Evolutionary conservation across 1,140 invertebrate species (phyloP), one percentile per base, ranked within the genome.

Genomic region (Muscidifurax raptorellus): DNA sequence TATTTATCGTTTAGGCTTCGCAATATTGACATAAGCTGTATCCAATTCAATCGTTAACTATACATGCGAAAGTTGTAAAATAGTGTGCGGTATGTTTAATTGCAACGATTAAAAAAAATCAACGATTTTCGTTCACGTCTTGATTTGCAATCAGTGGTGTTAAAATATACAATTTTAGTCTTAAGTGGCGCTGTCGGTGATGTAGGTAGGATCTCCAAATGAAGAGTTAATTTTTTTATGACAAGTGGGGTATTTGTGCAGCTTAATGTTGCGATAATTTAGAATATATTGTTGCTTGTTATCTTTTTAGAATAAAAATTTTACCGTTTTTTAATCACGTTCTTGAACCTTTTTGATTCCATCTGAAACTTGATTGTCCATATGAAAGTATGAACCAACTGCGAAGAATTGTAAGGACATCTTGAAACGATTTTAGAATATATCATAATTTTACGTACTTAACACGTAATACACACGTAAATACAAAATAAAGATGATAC

Each of bases 221-320:
- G 30, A 80, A 80, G 66, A 72, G 52, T 84, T 84, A 69, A 74
- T 79, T 84, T 80, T 82, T 83, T 80, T 74, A 80, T 80, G 47
- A 74, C 40, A 74, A 64, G 27, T 32, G 25, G 83, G 86, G 86
- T 88, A 85, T 88, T 85, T 86, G 84, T 86, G 84, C 86, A 87
- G 85, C 86, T 87, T 81, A 86, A 75, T 80, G 83, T 86, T 81
- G 80, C 85, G 80, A 85, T 84, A 72, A 86, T 85, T 87, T 87
- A 88, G 84, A 75, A 86, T 85, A 89, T 85, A 88, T 88, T 90
- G 87, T 90, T 90, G 87, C 85, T 89, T 90, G 88, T 90, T 90
- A 88, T 89, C 76, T 87, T 88, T 88, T 87, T 88, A 88, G 87
- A 90, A 90, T 90, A 90, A 90, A 87, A 87, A 81, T 88, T 90